Conservation (phyloP, 2,888 invertebrate genomes). For the Alloscopus bannaensis region DNA sequence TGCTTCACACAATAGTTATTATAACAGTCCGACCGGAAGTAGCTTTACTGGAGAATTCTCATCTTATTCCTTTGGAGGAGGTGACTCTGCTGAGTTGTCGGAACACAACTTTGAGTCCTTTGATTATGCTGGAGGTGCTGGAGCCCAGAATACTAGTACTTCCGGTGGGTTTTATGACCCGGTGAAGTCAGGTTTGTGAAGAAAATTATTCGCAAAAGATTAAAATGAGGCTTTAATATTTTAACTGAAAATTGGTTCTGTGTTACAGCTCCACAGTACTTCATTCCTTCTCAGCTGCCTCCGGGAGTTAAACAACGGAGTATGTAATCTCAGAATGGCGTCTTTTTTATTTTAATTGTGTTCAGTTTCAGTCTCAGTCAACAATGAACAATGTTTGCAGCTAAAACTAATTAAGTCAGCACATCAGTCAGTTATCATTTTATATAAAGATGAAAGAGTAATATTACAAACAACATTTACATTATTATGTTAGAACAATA, state of each 20-base stretch:
- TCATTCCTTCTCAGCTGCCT: conserved; percentile 61
- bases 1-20: conserved; percentile 22
- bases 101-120: conserved; percentile 67
- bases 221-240: background rate
- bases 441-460: no score
- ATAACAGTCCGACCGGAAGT: conserved; percentile 29
- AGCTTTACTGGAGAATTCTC: conserved; percentile 60
- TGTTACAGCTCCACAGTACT: conserved; percentile 61
- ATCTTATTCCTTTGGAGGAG: conserved; percentile 59
- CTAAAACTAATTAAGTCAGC: background rate
- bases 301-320: conserved; percentile 6
- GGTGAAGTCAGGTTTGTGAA: conserved; percentile 28
- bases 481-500: no score
- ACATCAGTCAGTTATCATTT: background rate
- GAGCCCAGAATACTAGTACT: background rate
- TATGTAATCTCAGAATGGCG: background rate
- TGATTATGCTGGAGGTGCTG: conserved; percentile 57
- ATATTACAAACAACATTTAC: background rate
- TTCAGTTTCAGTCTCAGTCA: background rate
- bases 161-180: conserved; percentile 57
- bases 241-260: background rate
- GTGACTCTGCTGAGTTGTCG: conserved; percentile 20
- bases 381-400: background rate
- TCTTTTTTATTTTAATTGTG: background rate
- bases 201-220: background rate